Conservation (phyloP, 1,140 invertebrate genomes). For the Dufourea novaeangliae region DNA sequence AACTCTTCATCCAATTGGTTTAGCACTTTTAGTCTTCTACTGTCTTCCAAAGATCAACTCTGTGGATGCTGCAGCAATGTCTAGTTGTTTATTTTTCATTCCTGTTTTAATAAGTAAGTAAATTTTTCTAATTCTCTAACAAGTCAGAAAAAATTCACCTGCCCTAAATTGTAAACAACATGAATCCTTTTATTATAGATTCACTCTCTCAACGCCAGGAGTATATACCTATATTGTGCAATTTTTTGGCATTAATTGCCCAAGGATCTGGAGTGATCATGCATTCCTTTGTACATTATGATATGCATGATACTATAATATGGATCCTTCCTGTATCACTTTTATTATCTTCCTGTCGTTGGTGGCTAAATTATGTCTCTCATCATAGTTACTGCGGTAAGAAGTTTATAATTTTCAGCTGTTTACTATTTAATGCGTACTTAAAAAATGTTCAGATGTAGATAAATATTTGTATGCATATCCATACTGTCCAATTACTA, state of each 20-base stretch:
- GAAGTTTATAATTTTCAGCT: constrained; percentile 22
- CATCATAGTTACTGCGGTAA: constrained; percentile 82
- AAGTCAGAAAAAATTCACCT: constrained; percentile 76
- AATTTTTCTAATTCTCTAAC: constrained; percentile 81
- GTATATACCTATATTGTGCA: constrained; percentile 62
- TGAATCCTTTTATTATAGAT: constrained; percentile 68
- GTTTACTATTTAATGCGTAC: neutral
- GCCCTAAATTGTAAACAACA: constrained; percentile 9
- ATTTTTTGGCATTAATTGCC: constrained; percentile 82
- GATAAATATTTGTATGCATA: neutral
- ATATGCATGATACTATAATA: constrained; percentile 67
- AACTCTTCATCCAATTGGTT: constrained; percentile 90
- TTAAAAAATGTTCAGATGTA: too few relatives aligned
- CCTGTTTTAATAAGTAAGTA: constrained; percentile 87
- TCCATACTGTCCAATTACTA: neutral
- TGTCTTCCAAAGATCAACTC: constrained; percentile 94
- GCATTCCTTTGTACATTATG: constrained; percentile 50
- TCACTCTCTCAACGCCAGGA: constrained; percentile 80
- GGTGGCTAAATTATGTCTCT: constrained; percentile 93
- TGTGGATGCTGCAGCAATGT: constrained; percentile 93
- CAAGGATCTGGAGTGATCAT: constrained; percentile 67
- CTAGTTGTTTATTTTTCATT: constrained; percentile 93
- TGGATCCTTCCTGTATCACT: constrained; percentile 86
- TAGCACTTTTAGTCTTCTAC: constrained; percentile 90
- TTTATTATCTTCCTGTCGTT: constrained; percentile 88